phyloP scores from a whole-genome alignment of 2,797 vertebrate genomes.

The Gephyroberyx darwinii region DNA sequence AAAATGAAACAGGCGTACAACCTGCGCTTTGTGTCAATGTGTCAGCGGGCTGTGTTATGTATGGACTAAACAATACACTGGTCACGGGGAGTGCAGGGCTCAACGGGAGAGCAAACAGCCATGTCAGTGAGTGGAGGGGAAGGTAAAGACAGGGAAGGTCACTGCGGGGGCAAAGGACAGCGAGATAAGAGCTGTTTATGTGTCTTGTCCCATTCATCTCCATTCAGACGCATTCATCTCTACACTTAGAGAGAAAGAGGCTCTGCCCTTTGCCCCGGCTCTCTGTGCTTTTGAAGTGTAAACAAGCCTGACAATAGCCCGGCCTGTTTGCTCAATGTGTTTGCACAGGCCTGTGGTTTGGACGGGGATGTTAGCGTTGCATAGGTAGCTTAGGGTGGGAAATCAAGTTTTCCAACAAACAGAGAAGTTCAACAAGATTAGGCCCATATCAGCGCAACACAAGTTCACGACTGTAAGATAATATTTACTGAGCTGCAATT shows the following conservation, averaged over 20 bases:
- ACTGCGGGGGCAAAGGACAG: slow-evolving; percentile 46
- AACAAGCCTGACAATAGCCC: slow-evolving; percentile 57
- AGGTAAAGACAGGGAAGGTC: slow-evolving; percentile 50
- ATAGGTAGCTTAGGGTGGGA: slow-evolving; percentile 31
- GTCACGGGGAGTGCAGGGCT: slow-evolving; percentile 42
- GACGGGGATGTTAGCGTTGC: slow-evolving; percentile 28
- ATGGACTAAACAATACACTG: slow-evolving; percentile 56
- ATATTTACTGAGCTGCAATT: slow-evolving; percentile 54
- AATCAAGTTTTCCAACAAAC: neutral
- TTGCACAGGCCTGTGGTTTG: slow-evolving; percentile 58
- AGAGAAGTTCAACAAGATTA: slow-evolving; percentile 10
- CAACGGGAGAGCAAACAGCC: slow-evolving; percentile 42
- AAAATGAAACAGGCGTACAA: slow-evolving; percentile 46
- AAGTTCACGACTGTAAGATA: slow-evolving; percentile 42
- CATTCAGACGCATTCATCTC: slow-evolving; percentile 54
- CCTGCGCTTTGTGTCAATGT: slow-evolving; percentile 55
- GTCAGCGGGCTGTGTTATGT: slow-evolving; percentile 49
- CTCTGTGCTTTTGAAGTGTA: slow-evolving; percentile 39
- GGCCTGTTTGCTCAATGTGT: slow-evolving; percentile 68
- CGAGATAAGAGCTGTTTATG: slow-evolving; percentile 75
- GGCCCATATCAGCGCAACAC: slow-evolving; percentile 13
- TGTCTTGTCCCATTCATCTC: slow-evolving; percentile 69
- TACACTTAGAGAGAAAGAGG: slow-evolving; percentile 32
- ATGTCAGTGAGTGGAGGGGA: slow-evolving; percentile 18
- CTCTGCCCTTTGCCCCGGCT: slow-evolving; percentile 47